These are phyloP conservation scores for Myotis pilosus DNA, from an alignment of 2,797 vertebrate genomes.

Conservation along the genomic window DNA sequence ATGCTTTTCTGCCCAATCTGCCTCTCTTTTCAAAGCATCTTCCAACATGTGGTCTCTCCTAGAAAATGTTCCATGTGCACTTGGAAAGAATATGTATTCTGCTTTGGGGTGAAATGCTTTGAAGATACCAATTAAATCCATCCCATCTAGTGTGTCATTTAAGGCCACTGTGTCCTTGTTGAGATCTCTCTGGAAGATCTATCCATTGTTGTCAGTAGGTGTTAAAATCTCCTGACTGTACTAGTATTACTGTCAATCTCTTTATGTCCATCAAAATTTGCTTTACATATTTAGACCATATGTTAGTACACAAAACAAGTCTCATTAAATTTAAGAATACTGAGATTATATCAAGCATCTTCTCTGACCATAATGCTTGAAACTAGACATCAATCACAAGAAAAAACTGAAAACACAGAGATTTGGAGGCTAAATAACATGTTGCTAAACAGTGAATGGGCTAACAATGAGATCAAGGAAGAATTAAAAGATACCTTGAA, in stretches of 20 bases:
- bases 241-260: not conserved
- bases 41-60: not conserved
- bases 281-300: not conserved
- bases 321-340: not conserved
- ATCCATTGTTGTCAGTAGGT: not conserved
- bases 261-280: not conserved
- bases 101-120: not conserved
- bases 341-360: not conserved
- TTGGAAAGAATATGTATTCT: not conserved
- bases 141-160: not conserved
- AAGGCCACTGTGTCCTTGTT: not conserved
- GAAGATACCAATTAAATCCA: not conserved
- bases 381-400: not conserved
- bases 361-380: not conserved
- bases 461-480: not conserved
- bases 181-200: not conserved
- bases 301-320: not conserved
- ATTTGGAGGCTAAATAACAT: not conserved
- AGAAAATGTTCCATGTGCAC: not conserved
- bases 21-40: not conserved
- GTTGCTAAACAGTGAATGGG: not conserved
- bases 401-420: not conserved
- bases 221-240: not conserved
- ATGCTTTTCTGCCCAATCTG: not conserved
- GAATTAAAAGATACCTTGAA: not conserved